A percentile compares a stretch with the other conserved stretches of the same genome.
These are phyloP conservation scores for Amniataba percoides DNA, from an alignment of 2,797 vertebrate genomes.

Conservation along the genomic window DNA sequence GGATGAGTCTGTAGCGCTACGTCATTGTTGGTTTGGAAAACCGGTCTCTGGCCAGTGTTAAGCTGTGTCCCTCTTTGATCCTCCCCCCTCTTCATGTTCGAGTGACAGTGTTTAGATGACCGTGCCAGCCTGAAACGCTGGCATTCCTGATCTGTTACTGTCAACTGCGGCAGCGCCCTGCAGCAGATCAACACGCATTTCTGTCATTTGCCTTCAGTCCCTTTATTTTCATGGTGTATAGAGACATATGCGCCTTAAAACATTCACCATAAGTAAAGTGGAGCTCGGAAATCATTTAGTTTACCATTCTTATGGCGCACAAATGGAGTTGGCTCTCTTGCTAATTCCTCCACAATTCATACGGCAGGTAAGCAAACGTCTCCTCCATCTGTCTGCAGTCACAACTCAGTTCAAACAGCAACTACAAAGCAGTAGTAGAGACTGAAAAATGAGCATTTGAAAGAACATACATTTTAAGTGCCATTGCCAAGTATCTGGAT, in stretches of 20 bases:
- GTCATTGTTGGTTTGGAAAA: slow-evolving; percentile 59
- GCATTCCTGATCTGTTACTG: slow-evolving; percentile 25
- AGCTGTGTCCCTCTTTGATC: slow-evolving; percentile 39
- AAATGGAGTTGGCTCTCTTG: neutral
- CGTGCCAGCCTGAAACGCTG: slow-evolving; percentile 26
- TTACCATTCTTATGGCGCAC: neutral
- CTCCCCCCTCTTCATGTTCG: slow-evolving; percentile 35
- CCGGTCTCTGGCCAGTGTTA: slow-evolving; percentile 52
- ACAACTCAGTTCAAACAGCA: neutral
- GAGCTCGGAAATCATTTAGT: neutral
- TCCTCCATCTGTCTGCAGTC: neutral
- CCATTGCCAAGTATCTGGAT: neutral
- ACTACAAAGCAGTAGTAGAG: neutral
- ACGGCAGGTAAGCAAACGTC: neutral
- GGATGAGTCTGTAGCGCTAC: slow-evolving; percentile 47
- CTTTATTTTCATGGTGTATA: slow-evolving; percentile 5
- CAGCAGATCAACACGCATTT: neutral
- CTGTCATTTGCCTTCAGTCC: neutral
- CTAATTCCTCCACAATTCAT: neutral
- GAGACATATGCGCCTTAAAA: neutral
- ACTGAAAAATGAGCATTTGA: neutral
- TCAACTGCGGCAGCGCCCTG: slow-evolving; percentile 1
- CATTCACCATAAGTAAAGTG: neutral
- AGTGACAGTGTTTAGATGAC: slow-evolving; percentile 46
- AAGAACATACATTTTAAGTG: neutral